Percentiles rank a stretch among this genome's conserved stretches.
Conservation (phyloP, 2,113 vertebrate species). For the Xenopus laevis region DNA sequence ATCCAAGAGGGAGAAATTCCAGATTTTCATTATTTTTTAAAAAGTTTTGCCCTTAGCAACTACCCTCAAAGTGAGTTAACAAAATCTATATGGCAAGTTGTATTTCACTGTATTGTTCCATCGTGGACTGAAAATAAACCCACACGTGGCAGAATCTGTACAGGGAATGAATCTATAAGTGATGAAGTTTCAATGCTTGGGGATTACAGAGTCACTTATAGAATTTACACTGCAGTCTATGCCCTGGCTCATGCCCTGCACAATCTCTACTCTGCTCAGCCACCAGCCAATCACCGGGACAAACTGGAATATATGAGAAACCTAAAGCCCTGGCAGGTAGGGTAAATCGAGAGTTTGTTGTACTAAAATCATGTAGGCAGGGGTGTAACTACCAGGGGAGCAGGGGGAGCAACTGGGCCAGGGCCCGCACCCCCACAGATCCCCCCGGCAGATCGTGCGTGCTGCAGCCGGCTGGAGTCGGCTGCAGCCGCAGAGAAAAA, state of each 20-base stretch:
- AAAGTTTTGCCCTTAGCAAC: background rate
- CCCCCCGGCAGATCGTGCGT: too few relatives aligned
- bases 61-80: background rate
- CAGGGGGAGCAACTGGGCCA: too few relatives aligned
- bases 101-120: background rate
- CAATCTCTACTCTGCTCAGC: background rate
- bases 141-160: background rate
- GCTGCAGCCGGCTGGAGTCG: too few relatives aligned
- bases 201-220: background rate
- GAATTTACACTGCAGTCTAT: slow-evolving; percentile 5
- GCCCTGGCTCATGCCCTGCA: background rate
- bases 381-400: too few relatives aligned
- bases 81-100: background rate
- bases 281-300: background rate
- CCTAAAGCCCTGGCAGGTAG: background rate
- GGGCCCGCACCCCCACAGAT: too few relatives aligned
- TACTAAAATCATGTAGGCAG: too few relatives aligned
- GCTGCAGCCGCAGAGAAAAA: too few relatives aligned
- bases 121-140: background rate
- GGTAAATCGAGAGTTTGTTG: too few relatives aligned
- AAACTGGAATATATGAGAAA: background rate
- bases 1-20: slow-evolving; percentile 1
- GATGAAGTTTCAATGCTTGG: background rate
- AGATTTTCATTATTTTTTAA: background rate
- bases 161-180: background rate